Evolutionary conservation across 1,140 invertebrate species (phyloP).

Genomic region (Drosophila watanabei): DNA sequence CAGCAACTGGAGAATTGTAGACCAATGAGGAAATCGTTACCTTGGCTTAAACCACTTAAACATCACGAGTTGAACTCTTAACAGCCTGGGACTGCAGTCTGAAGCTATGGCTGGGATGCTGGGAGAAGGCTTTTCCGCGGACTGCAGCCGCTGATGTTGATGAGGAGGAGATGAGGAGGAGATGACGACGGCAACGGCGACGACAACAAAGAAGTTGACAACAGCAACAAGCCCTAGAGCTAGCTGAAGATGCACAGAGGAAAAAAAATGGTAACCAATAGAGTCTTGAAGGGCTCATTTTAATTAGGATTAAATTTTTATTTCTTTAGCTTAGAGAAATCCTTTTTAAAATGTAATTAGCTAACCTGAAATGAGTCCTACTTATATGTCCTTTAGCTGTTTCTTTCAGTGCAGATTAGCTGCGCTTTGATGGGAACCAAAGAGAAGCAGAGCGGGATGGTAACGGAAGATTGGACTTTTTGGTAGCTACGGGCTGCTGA

Average conservation of each 20-base stretch:
- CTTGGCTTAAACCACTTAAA: conserved; percentile 77
- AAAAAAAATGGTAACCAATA: conserved; percentile 33
- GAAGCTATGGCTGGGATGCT: conserved; percentile 24
- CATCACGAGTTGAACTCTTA: conserved; percentile 83
- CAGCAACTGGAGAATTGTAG: conserved; percentile 60
- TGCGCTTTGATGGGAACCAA: conserved; percentile 40
- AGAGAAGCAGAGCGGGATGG: conserved; percentile 22
- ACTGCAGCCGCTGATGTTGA: conserved; percentile 43
- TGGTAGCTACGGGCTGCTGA: conserved; percentile 75
- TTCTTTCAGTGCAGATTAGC: conserved; percentile 32
- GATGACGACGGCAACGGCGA: conserved; percentile 51
- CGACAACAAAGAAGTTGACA: conserved; percentile 58
- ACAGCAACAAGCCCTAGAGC: conserved; percentile 35
- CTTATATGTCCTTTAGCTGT: not conserved
- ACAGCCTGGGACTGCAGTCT: conserved; percentile 69
- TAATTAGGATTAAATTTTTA: not conserved
- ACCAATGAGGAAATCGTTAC: conserved; percentile 80
- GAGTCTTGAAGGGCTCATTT: conserved; percentile 4
- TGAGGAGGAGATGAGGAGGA: conserved; percentile 76
- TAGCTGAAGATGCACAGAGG: conserved; percentile 37
- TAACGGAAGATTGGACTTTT: conserved; percentile 38
- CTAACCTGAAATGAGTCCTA: not conserved
- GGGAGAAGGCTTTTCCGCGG: conserved; percentile 48
- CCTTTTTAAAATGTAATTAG: not conserved
- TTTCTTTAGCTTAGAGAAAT: too few species aligned